A percentile compares a stretch with the other conserved stretches of the same genome.
These are phyloP conservation scores for Trogon melanurus DNA, from an alignment of 2,113 vertebrate species.

Conservation along the genomic window DNA sequence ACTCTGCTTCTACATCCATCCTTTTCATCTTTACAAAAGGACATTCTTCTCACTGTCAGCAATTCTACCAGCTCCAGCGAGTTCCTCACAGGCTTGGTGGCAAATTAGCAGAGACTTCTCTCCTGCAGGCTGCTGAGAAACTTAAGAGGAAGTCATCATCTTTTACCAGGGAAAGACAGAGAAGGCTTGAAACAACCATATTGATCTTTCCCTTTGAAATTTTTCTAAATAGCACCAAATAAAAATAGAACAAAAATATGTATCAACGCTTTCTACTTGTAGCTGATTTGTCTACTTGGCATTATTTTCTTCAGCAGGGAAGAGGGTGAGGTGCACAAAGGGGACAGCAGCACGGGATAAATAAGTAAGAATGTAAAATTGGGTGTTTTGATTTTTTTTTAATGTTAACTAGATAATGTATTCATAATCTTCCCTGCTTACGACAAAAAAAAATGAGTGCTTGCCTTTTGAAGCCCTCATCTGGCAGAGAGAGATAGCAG, in stretches of 20 bases:
- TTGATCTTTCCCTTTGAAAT: constrained; percentile 31
- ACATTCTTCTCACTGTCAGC: accelerated
- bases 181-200: constrained; percentile 14
- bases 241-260: constrained; percentile 51
- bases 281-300: constrained; percentile 51
- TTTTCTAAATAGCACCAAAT: not conserved
- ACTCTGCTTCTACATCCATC: accelerated
- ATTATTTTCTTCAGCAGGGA: constrained; percentile 40
- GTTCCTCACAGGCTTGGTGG: not conserved
- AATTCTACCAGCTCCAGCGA: not conserved
- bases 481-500: constrained; percentile 75
- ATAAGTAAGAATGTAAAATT: constrained; percentile 70
- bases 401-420: constrained; percentile 74
- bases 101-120: not conserved
- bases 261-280: constrained; percentile 26
- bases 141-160: not conserved
- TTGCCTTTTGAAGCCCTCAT: constrained; percentile 74
- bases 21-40: not conserved
- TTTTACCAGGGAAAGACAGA: not conserved
- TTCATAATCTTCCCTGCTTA: constrained; percentile 72
- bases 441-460: constrained; percentile 62
- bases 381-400: constrained; percentile 66
- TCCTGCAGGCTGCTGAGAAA: not conserved
- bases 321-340: constrained; percentile 37
- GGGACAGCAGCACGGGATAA: constrained; percentile 30